Conservation (phyloP, 2,797 vertebrate species). For the Rhinophrynus dorsalis region DNA sequence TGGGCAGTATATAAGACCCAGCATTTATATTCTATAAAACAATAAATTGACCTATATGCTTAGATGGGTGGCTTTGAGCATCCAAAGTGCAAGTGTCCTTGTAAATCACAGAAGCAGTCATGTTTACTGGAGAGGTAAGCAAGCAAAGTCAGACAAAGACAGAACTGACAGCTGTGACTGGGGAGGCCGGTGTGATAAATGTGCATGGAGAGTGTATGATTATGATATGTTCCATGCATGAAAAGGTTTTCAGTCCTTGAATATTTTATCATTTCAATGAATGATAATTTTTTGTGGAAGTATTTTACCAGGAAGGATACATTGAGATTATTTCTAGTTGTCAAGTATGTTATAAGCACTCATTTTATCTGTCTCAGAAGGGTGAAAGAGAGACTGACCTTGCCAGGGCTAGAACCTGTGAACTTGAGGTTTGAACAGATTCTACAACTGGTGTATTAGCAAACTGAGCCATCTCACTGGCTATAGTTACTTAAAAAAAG, state of each 20-base stretch:
- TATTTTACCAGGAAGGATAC: no score
- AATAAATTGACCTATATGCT: slow-evolving; percentile 7
- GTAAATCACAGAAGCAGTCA: slow-evolving; percentile 3
- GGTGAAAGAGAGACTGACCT: no score
- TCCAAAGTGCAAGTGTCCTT: slow-evolving; percentile 14
- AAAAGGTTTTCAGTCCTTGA: not conserved
- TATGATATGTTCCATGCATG: not conserved
- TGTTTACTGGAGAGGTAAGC: slow-evolving; percentile 24
- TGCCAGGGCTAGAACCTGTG: no score
- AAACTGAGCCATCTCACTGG: no score
- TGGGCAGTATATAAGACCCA: not conserved
- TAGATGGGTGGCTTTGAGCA: not conserved
- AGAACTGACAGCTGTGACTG: not conserved
- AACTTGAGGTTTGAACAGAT: no score
- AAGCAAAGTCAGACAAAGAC: slow-evolving; percentile 10
- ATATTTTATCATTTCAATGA: not conserved
- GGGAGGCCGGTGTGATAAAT: slow-evolving; percentile 1
- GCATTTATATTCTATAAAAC: not conserved
- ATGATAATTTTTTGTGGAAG: not conserved
- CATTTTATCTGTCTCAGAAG: no score
- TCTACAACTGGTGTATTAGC: no score
- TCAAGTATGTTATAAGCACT: no score
- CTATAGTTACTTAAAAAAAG: no score
- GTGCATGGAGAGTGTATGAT: not conserved
- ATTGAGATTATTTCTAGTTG: no score